Conservation (phyloP, 2,797 vertebrate genomes). For the Bradypus variegatus region DNA sequence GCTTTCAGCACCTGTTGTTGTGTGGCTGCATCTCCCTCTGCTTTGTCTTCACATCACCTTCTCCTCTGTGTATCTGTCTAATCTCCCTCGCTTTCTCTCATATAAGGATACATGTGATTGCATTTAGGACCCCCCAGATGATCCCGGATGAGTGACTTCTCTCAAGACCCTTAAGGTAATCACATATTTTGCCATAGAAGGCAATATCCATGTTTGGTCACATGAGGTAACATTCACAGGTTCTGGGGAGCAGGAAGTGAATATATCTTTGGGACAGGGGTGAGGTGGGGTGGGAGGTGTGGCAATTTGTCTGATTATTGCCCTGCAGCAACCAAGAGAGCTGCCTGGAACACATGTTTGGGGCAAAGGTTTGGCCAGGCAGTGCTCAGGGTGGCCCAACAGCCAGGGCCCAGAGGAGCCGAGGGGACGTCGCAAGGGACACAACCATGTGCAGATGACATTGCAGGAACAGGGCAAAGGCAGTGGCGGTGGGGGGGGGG, state of each 20-base stretch:
- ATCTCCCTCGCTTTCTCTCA: background rate
- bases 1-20: background rate
- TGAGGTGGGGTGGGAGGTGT: too few relatives aligned
- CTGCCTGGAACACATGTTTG: background rate
- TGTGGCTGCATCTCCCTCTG: background rate
- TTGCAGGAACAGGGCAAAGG: background rate
- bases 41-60: background rate
- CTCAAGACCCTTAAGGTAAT: background rate
- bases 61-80: background rate
- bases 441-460: conserved; percentile 5
- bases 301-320: conserved; percentile 7
- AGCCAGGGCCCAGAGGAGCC: background rate
- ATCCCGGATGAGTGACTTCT: background rate
- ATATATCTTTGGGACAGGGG: background rate
- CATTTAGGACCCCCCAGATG: background rate
- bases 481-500: conserved; percentile 7
- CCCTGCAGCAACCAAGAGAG: conserved; percentile 46
- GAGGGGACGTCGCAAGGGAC: background rate
- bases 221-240: background rate
- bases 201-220: background rate
- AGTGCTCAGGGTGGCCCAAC: too few relatives aligned
- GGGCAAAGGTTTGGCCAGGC: background rate
- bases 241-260: background rate
- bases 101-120: background rate
- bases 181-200: background rate